Base-by-base conservation (phyloP, 1,140 invertebrate species). In the Drosophila quadrilineata region DNA sequence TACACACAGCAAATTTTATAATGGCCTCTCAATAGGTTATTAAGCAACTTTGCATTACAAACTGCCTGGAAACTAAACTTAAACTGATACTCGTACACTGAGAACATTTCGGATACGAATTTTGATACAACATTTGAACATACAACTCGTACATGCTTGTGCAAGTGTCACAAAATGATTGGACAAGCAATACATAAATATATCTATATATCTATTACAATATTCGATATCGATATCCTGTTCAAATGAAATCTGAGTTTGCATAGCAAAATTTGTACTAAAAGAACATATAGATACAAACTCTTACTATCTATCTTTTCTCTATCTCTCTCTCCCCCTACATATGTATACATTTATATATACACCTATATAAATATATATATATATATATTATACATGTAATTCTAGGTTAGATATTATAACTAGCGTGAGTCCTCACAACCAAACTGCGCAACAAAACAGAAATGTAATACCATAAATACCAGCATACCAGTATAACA, bases 381-480 rank as follows among this genome's bases (percentile, higher is more conserved):
- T n/a, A n/a, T n/a, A n/a, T 80, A 75, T 40, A 69, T 58, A 48
- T 54, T 53, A 43, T 43, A 40, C 50, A 57, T 72, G 49, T 69
- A 84, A 56, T 76, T 88, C 68, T 88, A 88, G 85, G 85, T 88
- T 88, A 88, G 75, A 79, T 63, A 87, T 71, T 82, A 65, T 87
- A 84, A 71, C 75, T 77, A 86, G 71, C 74, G 71, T 71, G 63
- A 43, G 43, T 45, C 26, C 57, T 46, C 24, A 63, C 59, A 41
- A 40, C 62, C 21, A 59, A 36, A 58, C 36, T 40, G 22, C 52
- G 54, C 69, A 54, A 53, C 58, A 69, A 64, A 57, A 66, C 48
- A 50, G 40, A 67, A 56, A 43, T 41, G 52, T 35, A 40, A 17
- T 46, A 62, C 40, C 57, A 75, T 31, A 50, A 36, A 56, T 46